A percentile compares a stretch with the other conserved stretches of the same genome.
phyloP scores from a whole-genome alignment of 1,140 invertebrate species.

The Sitophilus oryzae region DNA sequence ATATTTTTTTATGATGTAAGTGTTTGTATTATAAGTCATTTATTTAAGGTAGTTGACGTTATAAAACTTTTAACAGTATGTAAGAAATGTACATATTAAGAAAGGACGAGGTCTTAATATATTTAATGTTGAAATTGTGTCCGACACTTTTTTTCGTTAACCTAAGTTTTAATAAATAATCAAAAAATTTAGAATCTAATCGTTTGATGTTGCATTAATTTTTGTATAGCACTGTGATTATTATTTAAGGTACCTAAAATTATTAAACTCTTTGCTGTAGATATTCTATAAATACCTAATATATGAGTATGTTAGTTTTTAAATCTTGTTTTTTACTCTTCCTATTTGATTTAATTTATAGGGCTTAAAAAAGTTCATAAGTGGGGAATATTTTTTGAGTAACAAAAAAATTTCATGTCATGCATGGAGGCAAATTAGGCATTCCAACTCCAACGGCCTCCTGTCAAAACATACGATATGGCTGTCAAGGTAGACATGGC shows the following conservation, averaged over 20 bases:
- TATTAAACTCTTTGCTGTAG: background rate
- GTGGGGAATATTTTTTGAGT: no score
- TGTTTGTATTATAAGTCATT: background rate
- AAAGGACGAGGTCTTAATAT: constrained; percentile 7
- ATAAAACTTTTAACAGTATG: constrained; percentile 1
- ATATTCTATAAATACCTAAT: background rate
- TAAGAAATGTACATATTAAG: background rate
- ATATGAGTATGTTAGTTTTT: constrained; percentile 3
- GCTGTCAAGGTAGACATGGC: no score
- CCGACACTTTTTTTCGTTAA: background rate
- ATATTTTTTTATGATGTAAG: background rate
- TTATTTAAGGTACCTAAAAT: background rate
- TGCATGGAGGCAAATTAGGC: no score
- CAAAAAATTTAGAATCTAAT: background rate
- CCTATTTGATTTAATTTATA: background rate
- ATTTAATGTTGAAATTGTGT: constrained; percentile 2
- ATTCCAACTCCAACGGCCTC: no score
- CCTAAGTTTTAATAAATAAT: constrained; percentile 1
- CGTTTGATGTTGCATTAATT: background rate
- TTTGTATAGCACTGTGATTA: constrained; percentile 8
- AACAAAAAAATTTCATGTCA: no score
- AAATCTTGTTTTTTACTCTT: background rate
- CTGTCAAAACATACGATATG: no score
- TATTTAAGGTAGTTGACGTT: background rate
- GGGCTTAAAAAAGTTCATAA: no score